Evolutionary conservation across 2,113 vertebrate species (phyloP).

Genomic region (Pavo muticus): DNA sequence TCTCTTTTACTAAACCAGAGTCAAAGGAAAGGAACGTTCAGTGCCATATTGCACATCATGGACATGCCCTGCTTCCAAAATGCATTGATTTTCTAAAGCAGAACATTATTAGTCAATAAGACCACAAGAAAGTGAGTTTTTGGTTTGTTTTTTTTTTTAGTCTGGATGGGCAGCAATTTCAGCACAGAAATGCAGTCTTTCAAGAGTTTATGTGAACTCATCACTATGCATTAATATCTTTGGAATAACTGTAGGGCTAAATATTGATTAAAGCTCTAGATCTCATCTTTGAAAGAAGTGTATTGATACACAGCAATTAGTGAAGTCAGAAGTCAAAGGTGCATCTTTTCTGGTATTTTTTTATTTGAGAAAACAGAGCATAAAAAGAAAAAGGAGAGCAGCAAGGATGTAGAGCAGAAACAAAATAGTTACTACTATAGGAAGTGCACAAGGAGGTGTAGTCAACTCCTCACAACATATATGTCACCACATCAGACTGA

Average conservation of each 20-base stretch:
- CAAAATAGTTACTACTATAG: background rate
- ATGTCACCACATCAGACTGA: background rate
- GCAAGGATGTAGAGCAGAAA: background rate
- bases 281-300: background rate
- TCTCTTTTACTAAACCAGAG: background rate
- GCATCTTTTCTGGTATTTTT: background rate
- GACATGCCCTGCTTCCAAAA: background rate
- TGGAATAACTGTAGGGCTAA: fast-evolving
- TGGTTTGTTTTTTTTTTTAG: background rate
- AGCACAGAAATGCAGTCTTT: background rate
- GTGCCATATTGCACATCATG: background rate
- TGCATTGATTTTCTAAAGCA: background rate
- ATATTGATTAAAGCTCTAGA: background rate
- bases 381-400: background rate
- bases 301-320: background rate
- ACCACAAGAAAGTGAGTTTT: too few relatives aligned
- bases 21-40: background rate
- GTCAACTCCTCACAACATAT: background rate
- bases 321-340: background rate
- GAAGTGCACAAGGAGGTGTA: background rate
- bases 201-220: background rate
- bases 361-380: background rate
- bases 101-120: background rate
- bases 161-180: background rate
- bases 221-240: background rate